Evolutionary conservation across 2,888 invertebrate genomes (phyloP).

Genomic region (Pheosia tremula): DNA sequence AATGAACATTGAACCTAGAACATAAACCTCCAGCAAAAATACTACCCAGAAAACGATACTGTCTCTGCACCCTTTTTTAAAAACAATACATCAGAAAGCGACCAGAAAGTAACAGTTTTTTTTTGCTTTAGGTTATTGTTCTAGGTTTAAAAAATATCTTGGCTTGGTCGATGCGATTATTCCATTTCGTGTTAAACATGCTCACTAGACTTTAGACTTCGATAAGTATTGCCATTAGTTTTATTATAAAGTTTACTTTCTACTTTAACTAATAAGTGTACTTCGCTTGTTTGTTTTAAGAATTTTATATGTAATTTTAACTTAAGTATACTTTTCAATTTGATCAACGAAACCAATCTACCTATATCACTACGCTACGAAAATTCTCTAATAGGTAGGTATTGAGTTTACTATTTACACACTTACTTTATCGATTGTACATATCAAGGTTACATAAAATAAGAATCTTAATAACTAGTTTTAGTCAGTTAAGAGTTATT

Average conservation of each 20-base stretch:
- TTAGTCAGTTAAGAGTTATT: slow-evolving; percentile 42
- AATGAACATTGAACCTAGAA: too few species aligned
- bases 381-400: slow-evolving; percentile 29
- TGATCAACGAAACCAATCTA: slow-evolving; percentile 46
- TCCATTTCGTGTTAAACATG: slow-evolving; percentile 64
- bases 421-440: slow-evolving; percentile 51
- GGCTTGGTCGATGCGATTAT: slow-evolving; percentile 59
- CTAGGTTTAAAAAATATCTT: neutral
- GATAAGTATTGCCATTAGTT: slow-evolving; percentile 48
- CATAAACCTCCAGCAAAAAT: neutral
- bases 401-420: slow-evolving; percentile 17
- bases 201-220: slow-evolving; percentile 68
- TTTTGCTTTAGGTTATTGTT: neutral
- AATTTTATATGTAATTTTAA: slow-evolving; percentile 18
- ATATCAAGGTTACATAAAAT: slow-evolving; percentile 55
- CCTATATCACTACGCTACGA: slow-evolving; percentile 32
- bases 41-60: neutral
- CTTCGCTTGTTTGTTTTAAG: slow-evolving; percentile 28
- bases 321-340: slow-evolving; percentile 27
- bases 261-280: slow-evolving; percentile 35
- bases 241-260: slow-evolving; percentile 41
- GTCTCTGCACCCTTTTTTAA: neutral
- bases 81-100: neutral
- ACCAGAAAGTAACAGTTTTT: neutral
- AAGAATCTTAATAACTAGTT: slow-evolving; percentile 39